Evolutionary conservation across 2,888 invertebrate genomes (phyloP), one percentile per base, ranked within the genome.

Genomic region (Salticus scenicus): DNA sequence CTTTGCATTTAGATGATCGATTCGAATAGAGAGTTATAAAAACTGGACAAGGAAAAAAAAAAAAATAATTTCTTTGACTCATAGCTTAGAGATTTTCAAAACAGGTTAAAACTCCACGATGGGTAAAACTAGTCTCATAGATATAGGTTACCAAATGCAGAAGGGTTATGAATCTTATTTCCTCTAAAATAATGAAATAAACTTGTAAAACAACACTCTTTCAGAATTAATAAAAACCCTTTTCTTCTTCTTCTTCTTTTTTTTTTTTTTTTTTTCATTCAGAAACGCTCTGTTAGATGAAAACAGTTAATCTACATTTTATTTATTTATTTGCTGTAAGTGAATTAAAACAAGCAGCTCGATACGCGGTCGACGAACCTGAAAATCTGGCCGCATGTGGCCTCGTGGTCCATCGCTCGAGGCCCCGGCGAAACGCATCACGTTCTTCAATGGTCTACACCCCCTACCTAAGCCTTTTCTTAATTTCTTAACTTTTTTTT

Each of bases 341-440:
- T 57, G 20, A 57, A 57, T 31, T 66, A 24, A 57, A 69, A 73
- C 27, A 67, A 84, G 63, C 72, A 72, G 66, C 72, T 72, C 83
- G 83, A 76, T 84, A 67, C 41, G 76, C 75, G 79, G 86, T 80
- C 86, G 80, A 69, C 86, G 80, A 86, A 86, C 86, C 86, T 86
- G 80, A 79, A 70, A 77, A 84, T 69, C 66, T 86, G 86, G 77
- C 76, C 86, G 86, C 64, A 63, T 69, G 63, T 83, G 84, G 73
- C 84, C 84, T 57, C 64, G 78, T 86, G 76, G 86, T 80, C 86
- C 86, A 86, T 86, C 86, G 86, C 86, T 80, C 76, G 28, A n/a
- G 72, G 86, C 31, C 66, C 77, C 82, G 70, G 74, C 69, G 28
- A 33, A 67, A 33, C 17, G 47, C 42, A 31, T 74, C 74, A 31